phyloP scores from a whole-genome alignment of 1,140 invertebrate genomes.

The Drosophila kohkoa region DNA sequence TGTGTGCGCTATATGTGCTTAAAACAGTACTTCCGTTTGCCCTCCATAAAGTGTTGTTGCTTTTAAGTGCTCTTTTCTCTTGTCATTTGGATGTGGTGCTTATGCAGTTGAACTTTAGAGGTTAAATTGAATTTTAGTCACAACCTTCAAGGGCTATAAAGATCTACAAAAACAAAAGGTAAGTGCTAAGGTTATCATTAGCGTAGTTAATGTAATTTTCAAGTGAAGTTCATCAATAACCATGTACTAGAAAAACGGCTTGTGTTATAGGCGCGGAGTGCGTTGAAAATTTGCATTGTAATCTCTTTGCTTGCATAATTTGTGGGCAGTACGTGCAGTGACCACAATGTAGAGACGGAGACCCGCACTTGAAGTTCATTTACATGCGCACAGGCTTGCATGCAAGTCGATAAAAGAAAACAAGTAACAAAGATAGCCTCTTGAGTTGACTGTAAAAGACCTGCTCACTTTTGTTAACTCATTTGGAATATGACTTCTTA shows the following conservation, averaged over 20 bases:
- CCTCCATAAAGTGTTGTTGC: neutral
- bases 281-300: constrained; percentile 21
- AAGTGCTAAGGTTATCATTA: constrained; percentile 20
- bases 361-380: constrained; percentile 39
- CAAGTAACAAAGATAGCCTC: neutral
- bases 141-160: constrained; percentile 15
- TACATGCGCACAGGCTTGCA: constrained; percentile 40
- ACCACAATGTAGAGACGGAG: constrained; percentile 9
- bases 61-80: neutral
- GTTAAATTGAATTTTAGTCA: constrained; percentile 9
- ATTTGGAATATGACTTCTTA: too few species aligned
- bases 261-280: neutral
- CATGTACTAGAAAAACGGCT: constrained; percentile 18
- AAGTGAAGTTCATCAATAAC: constrained; percentile 9
- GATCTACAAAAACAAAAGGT: neutral
- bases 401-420: constrained; percentile 20
- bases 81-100: neutral
- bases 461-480: too few species aligned
- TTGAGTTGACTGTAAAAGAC: too few species aligned
- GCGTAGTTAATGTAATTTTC: neutral
- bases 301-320: constrained; percentile 30
- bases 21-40: constrained; percentile 8
- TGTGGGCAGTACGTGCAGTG: constrained; percentile 43
- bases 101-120: neutral
- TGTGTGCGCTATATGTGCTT: neutral